phyloP scores from a whole-genome alignment of 1,140 invertebrate genomes.

The Eciton burchellii region DNA sequence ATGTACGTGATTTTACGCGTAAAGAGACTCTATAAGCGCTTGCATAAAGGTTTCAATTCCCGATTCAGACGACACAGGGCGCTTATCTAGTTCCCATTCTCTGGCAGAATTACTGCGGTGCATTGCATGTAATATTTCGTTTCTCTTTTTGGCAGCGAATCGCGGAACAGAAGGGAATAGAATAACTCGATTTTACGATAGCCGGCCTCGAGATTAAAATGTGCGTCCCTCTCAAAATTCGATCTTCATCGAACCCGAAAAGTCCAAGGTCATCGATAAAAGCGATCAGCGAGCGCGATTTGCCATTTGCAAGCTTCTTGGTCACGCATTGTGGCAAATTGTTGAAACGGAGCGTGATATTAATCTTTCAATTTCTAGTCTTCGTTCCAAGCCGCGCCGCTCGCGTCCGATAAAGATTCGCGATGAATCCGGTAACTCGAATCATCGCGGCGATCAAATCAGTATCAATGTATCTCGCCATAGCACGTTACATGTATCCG shows the following conservation, averaged over 20 bases:
- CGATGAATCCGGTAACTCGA: conserved; percentile 7
- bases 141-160: no score
- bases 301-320: background rate
- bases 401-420: background rate
- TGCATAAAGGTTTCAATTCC: background rate
- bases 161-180: no score
- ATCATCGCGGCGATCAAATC: conserved; percentile 22
- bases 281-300: no score
- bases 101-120: background rate
- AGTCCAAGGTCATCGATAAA: background rate
- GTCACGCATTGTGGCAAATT: background rate
- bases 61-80: background rate
- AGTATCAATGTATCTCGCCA: conserved; percentile 17
- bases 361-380: no score
- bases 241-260: background rate
- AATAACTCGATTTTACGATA: no score
- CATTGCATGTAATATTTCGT: no score
- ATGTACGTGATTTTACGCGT: background rate
- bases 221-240: no score
- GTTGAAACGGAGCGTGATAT: background rate
- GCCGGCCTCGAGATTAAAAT: no score
- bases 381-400: no score
- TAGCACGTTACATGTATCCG: background rate
- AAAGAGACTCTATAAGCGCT: background rate
- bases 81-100: background rate